Evolutionary conservation across 2,888 invertebrate species (phyloP).

Genomic region (Drosophila vallismaia): DNA sequence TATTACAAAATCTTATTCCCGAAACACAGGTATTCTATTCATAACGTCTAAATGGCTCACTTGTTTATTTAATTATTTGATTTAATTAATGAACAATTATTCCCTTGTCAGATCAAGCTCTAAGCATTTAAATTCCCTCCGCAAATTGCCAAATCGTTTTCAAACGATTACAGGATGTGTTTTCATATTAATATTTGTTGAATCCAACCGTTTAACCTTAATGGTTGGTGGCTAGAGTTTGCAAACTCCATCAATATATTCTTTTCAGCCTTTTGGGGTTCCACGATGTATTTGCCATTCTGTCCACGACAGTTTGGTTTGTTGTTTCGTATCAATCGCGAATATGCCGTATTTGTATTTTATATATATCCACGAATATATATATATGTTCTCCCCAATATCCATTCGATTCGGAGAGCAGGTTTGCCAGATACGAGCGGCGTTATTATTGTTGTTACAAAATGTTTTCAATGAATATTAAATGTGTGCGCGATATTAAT

Average conservation of each 20-base stretch:
- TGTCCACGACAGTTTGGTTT: conserved; percentile 38
- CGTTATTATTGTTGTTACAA: conserved; percentile 63
- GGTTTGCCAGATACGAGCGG: conserved; percentile 16
- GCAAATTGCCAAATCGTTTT: conserved; percentile 6
- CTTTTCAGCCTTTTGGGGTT: conserved; percentile 52
- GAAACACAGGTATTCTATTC: too few relatives aligned
- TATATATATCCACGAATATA: conserved; percentile 9
- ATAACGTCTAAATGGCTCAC: too few relatives aligned
- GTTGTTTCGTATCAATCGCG: conserved; percentile 31
- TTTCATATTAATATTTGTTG: conserved; percentile 27
- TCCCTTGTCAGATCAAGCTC: not conserved
- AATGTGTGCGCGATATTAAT: conserved; percentile 56
- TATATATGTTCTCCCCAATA: conserved; percentile 15
- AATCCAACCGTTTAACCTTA: conserved; percentile 23
- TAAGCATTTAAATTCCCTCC: not conserved
- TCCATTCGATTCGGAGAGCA: conserved; percentile 46
- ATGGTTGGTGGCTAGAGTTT: conserved; percentile 8
- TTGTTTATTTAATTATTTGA: too few relatives aligned
- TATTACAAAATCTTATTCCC: too few relatives aligned
- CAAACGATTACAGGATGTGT: conserved; percentile 5
- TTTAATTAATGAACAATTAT: too few relatives aligned
- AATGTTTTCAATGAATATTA: conserved; percentile 71
- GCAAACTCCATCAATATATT: conserved; percentile 47
- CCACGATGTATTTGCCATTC: conserved; percentile 64
- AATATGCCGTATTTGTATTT: conserved; percentile 34